These are phyloP conservation scores for Cephus runcator DNA, from an alignment of 2,888 invertebrate species.

Conservation along the genomic window DNA sequence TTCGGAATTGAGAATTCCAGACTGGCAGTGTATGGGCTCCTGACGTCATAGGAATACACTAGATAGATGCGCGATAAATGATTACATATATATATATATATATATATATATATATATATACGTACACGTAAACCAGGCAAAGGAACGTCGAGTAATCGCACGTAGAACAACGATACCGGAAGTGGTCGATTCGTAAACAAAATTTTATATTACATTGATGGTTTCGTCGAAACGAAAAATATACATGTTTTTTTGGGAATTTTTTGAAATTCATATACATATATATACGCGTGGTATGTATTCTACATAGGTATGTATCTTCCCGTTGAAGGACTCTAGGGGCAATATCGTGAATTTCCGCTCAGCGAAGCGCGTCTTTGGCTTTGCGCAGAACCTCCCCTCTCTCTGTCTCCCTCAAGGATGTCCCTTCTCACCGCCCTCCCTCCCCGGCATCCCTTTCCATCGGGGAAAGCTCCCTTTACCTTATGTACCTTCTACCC, in stretches of 20 bases:
- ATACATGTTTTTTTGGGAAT: neutral
- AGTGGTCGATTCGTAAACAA: neutral
- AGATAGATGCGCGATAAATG: neutral
- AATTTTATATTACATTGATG: too few relatives aligned
- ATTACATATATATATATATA: neutral
- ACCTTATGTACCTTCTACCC: neutral
- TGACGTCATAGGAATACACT: neutral
- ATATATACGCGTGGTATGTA: neutral
- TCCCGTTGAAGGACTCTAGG: constrained; percentile 26
- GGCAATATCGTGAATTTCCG: constrained; percentile 46
- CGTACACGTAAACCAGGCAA: neutral
- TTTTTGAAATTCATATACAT: neutral
- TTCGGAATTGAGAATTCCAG: neutral
- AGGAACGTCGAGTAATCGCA: constrained; percentile 29
- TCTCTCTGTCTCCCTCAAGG: neutral
- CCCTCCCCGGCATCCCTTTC: neutral
- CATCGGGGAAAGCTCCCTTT: neutral
- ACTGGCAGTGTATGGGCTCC: neutral
- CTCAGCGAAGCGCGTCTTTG: constrained; percentile 39
- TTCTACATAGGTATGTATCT: neutral
- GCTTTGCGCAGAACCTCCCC: constrained; percentile 10
- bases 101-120: too few relatives aligned
- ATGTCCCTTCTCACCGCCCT: constrained; percentile 10
- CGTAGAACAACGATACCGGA: neutral
- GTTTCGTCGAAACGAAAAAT: neutral